Evolutionary conservation across 2,888 invertebrate genomes (phyloP), one percentile per base, ranked within the genome.

Genomic region (Cryptocephalus primarius): DNA sequence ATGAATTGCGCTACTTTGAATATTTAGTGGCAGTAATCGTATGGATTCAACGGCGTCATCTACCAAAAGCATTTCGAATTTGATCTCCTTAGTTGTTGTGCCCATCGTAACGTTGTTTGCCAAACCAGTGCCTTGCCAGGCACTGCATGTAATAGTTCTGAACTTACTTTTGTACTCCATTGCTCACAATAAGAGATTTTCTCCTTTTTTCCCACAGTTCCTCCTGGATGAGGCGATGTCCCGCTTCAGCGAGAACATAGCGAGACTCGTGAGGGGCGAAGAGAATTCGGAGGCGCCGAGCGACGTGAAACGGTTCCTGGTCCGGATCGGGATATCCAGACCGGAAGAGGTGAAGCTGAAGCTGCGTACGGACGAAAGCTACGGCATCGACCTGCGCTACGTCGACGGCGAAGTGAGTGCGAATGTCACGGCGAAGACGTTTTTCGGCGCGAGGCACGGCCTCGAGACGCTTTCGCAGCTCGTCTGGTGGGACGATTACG

Each of bases 381-480:
- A 89, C 65, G 79, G 76, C 48, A 65, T 88, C n/a, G 70, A 75
- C 1, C 63, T 85, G 33, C 68, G 69, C 44, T 72, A 77, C 47
- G 67, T 71, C 54, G 75, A 50, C 10, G 48, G 48, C 34, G 62
- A 69, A 1, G 65, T 84, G n/a, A 68, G 75, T 1, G 83, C 76
- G 0, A 77, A 76, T 50, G 79, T 88, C 38, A 69, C 68, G 1
- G 84, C 83, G 0, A 76, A 76, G 39, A 82, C 82, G 0, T 88
- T 80, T 66, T 85, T 84, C 61, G 88, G 88, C 1, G 86, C 84
- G 0, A 76, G 88, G 0, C 85, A 88, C 60, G 88, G 78, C 0
- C 71, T 88, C 39, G 85, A 88, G 62, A 87, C 88, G 0, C 67
- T 89, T 8, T 81, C 83, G n/a, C 88, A 88, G 61, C 71, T 88